Conservation (phyloP, 2,888 invertebrate genomes). For the Graphium colonna region DNA sequence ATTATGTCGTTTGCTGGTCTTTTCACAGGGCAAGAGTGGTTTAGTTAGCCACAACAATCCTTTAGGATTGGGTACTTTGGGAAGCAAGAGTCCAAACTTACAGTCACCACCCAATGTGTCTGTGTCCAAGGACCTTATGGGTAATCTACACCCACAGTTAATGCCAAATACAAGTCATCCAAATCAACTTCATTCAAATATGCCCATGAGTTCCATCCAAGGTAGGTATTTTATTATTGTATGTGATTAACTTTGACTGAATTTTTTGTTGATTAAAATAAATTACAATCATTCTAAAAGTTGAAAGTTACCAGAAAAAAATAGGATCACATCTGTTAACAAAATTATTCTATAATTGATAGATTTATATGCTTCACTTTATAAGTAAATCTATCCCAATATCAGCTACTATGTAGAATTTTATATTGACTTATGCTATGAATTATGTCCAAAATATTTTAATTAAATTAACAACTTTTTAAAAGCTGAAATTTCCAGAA, state of each 20-base stretch:
- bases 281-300: no score
- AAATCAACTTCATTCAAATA: constrained; percentile 76
- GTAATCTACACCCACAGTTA: constrained; percentile 84
- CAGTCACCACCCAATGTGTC: constrained; percentile 92
- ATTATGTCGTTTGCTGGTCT: constrained; percentile 64
- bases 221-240: constrained; percentile 56
- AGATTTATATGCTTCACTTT: no score
- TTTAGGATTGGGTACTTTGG: constrained; percentile 86
- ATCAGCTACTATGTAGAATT: neutral
- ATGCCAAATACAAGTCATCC: constrained; percentile 88
- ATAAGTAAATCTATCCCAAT: no score
- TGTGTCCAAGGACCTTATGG: constrained; percentile 89
- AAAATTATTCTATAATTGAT: no score
- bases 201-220: constrained; percentile 87
- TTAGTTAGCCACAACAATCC: constrained; percentile 86
- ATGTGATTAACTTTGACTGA: neutral
- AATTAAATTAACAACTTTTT: no score
- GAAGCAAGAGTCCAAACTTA: constrained; percentile 90
- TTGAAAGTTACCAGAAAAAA: no score
- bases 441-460: no score
- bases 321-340: no score
- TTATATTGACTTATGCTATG: no score
- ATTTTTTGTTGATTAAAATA: constrained; percentile 1
- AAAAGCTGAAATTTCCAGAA: no score
- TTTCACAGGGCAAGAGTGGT: constrained; percentile 84